phyloP scores from a whole-genome alignment of 2,888 invertebrate species.

The Stratiomys singularior region DNA sequence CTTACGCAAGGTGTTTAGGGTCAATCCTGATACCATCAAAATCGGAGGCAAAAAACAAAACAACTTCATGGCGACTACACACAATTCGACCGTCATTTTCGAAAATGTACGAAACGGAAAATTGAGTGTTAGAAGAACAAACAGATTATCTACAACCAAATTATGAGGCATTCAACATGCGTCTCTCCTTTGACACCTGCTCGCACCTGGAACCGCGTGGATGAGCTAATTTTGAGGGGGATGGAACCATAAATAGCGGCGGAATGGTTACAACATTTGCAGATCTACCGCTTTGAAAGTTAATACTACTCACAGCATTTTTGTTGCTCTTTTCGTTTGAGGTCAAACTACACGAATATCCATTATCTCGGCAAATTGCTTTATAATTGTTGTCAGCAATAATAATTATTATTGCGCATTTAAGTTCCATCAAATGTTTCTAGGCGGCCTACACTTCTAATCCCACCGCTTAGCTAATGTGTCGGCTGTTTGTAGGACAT shows the following conservation, averaged over 20 bases:
- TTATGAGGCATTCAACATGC: slow-evolving; percentile 20
- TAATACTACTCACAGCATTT: neutral
- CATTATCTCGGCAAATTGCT: slow-evolving; percentile 42
- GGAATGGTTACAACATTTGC: neutral
- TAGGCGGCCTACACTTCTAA: neutral
- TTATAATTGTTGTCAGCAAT: slow-evolving; percentile 35
- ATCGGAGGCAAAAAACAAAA: neutral
- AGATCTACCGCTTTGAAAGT: neutral
- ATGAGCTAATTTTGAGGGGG: slow-evolving; percentile 22
- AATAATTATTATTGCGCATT: slow-evolving; percentile 32
- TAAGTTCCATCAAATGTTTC: neutral
- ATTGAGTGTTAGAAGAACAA: slow-evolving; percentile 43
- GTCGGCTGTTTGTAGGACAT: neutral
- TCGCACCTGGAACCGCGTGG: neutral
- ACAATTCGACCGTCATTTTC: neutral
- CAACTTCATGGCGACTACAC: neutral
- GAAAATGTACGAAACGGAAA: slow-evolving; percentile 33
- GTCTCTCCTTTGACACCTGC: slow-evolving; percentile 40
- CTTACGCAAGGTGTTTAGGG: slow-evolving; percentile 43
- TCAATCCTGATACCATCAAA: slow-evolving; percentile 26
- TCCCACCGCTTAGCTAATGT: neutral
- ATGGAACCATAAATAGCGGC: slow-evolving; percentile 3
- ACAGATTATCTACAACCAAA: slow-evolving; percentile 36
- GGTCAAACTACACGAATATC: slow-evolving; percentile 9
- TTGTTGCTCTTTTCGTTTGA: too few species aligned